Evolutionary conservation across 2,113 vertebrate genomes (phyloP).

Genomic region (Esox niger): DNA sequence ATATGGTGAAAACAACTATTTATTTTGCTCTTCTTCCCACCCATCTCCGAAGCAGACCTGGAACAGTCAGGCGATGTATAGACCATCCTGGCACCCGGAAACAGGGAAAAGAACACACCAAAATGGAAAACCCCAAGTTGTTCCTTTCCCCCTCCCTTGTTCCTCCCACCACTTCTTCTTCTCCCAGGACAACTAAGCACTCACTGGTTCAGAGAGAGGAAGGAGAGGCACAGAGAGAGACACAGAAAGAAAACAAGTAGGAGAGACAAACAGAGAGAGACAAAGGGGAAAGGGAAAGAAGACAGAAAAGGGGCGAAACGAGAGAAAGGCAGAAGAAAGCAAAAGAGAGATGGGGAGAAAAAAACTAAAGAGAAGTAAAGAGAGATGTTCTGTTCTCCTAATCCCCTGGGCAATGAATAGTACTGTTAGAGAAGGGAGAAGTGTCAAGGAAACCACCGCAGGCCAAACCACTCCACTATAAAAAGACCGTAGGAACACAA

Average conservation of each 20-base stretch:
- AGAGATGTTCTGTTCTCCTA: too few species aligned
- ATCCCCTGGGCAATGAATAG: too few species aligned
- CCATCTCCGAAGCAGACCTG: conserved; percentile 22
- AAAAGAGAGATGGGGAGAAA: background rate
- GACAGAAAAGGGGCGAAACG: background rate
- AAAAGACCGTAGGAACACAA: too few species aligned
- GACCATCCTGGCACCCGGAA: background rate
- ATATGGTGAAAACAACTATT: background rate
- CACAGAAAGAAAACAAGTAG: background rate
- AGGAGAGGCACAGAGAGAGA: background rate
- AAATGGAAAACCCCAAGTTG: background rate
- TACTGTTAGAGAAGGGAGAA: too few species aligned
- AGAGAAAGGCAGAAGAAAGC: too few species aligned
- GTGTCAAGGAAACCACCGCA: too few species aligned
- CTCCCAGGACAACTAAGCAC: background rate
- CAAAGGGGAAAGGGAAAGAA: too few species aligned
- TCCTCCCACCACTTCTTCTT: background rate
- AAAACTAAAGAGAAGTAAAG: background rate
- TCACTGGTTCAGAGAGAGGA: background rate
- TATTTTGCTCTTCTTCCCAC: background rate
- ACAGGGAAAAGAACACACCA: background rate
- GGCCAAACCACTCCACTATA: too few species aligned
- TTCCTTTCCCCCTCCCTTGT: background rate
- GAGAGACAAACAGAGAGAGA: background rate
- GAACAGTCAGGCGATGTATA: conserved; percentile 11